Evolutionary conservation across 2,888 invertebrate species (phyloP), one percentile per base, ranked within the genome.

Genomic region (Eupithecia vulgata): DNA sequence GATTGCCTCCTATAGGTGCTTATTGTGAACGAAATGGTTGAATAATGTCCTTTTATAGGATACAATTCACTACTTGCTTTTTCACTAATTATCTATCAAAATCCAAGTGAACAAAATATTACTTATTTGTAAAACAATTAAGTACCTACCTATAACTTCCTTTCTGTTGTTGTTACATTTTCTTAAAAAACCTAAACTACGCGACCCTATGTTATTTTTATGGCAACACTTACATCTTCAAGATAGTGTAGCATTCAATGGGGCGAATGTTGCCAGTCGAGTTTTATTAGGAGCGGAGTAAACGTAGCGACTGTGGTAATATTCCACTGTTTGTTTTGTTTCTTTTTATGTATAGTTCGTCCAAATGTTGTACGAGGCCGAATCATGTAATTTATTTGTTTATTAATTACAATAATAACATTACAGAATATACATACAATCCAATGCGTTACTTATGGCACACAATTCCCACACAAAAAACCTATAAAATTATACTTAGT

Each of bases 261-360:
- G 81, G 77, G 76, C 82, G 85, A 52, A 52, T 35, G 67, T 34
- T 57, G 64, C 25, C 21, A 65, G 10, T 62, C 68, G 85, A 71
- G 81, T 89, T 88, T 86, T 87, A 85, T 87, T 84, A 79, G 80
- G 79, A 82, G 35, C 17, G 35, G 67, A 76, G 79, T 84, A 84
- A 85, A 84, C 81, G 81, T 81, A 79, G 76, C 79, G 79, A 72
- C 71, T 68, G 72, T 75, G 72, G 67, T 80, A 82, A 79, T 79
- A 80, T 79, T 81, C 79, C 79, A 75, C 79, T 74, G 73, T 57
- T 61, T 69, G n/a, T 66, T 61, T 45, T 68, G 35, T 67, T 66
- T 25, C 12, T 66, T 52, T 64, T 62, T 71, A 34, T n/a, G n/a
- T n/a, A n/a, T 13, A 57, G 57, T 57, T 5, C 13, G 25, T 25